Percentiles rank a stretch among this genome's conserved stretches.
Conservation (phyloP, 2,888 invertebrate species). For the Tetragnatha montana region DNA sequence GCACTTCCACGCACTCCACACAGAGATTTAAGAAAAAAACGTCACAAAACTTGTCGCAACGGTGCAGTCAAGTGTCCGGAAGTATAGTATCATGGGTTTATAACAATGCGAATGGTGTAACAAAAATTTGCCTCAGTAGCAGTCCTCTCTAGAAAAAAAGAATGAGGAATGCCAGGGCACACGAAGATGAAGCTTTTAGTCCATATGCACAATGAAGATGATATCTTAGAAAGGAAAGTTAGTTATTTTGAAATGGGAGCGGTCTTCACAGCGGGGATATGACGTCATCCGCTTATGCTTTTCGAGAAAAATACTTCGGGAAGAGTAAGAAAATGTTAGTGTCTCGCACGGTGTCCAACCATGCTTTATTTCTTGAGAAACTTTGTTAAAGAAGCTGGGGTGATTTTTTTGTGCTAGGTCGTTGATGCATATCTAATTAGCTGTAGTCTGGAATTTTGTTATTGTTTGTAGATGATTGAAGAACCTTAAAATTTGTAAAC, state of each 20-base stretch:
- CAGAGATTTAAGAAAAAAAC: constrained; percentile 1
- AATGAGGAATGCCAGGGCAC: background rate
- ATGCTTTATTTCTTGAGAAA: background rate
- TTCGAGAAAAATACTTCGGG: background rate
- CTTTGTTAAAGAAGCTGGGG: background rate
- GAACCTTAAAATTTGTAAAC: no score
- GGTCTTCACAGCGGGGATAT: background rate
- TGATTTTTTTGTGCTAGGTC: background rate
- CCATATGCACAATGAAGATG: constrained; percentile 2
- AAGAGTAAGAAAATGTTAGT: background rate
- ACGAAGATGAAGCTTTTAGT: constrained; percentile 15
- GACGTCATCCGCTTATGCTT: background rate
- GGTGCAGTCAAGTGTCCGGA: constrained; percentile 19
- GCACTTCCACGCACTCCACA: constrained; percentile 23
- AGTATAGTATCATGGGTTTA: background rate
- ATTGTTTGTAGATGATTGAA: no score
- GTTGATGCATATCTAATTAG: background rate
- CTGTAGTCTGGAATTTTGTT: no score
- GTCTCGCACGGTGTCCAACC: background rate
- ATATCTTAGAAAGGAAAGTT: constrained; percentile 3
- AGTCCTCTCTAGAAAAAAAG: background rate
- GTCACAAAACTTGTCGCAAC: constrained; percentile 23
- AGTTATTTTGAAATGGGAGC: background rate
- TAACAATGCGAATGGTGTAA: constrained; percentile 39
- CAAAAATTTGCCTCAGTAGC: constrained; percentile 7